Evolutionary conservation across 2,797 vertebrate species (phyloP).

Genomic region (Phyllotis vaccarum): DNA sequence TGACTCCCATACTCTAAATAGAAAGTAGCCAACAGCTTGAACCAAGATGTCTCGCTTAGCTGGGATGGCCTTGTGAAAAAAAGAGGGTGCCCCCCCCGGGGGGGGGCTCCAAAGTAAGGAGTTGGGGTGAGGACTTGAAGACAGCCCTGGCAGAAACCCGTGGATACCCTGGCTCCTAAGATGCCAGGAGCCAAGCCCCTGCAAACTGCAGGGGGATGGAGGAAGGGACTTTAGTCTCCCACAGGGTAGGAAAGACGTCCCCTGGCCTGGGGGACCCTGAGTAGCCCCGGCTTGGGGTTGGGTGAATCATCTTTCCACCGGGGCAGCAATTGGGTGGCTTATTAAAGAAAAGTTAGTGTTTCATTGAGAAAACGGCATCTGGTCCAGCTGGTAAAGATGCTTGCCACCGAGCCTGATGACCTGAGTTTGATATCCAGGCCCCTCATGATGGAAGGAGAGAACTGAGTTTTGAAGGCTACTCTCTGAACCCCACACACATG

Average conservation of each 20-base stretch:
- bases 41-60: not conserved
- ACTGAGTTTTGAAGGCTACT: not conserved
- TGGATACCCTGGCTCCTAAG: not conserved
- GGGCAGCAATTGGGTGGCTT: not conserved
- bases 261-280: not conserved
- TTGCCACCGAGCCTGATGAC: not conserved
- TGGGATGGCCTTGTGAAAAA: slow-evolving; percentile 3
- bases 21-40: not conserved
- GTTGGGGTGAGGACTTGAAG: not conserved
- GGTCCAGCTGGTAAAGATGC: not conserved
- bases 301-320: not conserved
- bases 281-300: not conserved
- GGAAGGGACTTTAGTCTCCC: not conserved
- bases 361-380: not conserved
- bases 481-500: not conserved
- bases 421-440: not conserved
- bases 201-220: not conserved
- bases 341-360: not conserved
- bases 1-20: not conserved
- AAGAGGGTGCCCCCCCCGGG: not conserved
- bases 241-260: not conserved
- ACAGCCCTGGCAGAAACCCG: not conserved
- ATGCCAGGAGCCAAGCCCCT: not conserved
- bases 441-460: not conserved
- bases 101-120: not conserved